Evolutionary conservation across 2,888 invertebrate species (phyloP).

Genomic region (Drosophila hamatofila): DNA sequence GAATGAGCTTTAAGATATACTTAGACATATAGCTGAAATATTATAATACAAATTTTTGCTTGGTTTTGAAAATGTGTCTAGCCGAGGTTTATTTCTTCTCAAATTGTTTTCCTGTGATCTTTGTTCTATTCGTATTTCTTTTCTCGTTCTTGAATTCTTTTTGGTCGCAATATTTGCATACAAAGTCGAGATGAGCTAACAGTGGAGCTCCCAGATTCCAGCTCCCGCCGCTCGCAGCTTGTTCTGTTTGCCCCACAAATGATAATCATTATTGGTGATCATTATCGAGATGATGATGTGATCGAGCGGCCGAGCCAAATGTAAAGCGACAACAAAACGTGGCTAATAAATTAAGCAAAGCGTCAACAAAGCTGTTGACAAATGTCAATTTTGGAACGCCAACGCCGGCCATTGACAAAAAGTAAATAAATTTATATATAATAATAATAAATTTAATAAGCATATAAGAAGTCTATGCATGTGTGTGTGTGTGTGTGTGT

Average conservation of each 20-base stretch:
- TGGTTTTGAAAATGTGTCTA: neutral
- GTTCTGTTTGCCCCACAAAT: constrained; percentile 24
- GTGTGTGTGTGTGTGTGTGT: neutral
- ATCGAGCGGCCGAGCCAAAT: constrained; percentile 52
- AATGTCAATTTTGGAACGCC: constrained; percentile 57
- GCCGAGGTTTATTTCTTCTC: neutral
- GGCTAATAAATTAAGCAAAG: constrained; percentile 65
- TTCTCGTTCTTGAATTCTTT: constrained; percentile 12
- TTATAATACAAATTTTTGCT: neutral
- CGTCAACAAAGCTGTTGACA: constrained; percentile 70
- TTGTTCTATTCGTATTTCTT: constrained; percentile 3
- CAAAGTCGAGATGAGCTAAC: constrained; percentile 49
- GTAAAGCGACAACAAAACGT: constrained; percentile 55
- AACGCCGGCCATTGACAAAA: constrained; percentile 40
- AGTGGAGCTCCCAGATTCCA: constrained; percentile 15
- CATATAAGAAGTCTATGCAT: constrained; percentile 4
- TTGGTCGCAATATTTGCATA: constrained; percentile 52
- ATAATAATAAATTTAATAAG: constrained; percentile 31
- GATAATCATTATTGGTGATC: constrained; percentile 23
- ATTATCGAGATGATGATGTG: constrained; percentile 49
- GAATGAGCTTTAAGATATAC: neutral
- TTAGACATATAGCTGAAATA: neutral
- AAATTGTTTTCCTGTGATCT: constrained; percentile 13
- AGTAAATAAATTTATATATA: constrained; percentile 7
- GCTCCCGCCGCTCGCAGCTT: constrained; percentile 9